These are phyloP conservation scores for Furcifer pardalis DNA, from an alignment of 2,797 vertebrate genomes.

Conservation along the genomic window DNA sequence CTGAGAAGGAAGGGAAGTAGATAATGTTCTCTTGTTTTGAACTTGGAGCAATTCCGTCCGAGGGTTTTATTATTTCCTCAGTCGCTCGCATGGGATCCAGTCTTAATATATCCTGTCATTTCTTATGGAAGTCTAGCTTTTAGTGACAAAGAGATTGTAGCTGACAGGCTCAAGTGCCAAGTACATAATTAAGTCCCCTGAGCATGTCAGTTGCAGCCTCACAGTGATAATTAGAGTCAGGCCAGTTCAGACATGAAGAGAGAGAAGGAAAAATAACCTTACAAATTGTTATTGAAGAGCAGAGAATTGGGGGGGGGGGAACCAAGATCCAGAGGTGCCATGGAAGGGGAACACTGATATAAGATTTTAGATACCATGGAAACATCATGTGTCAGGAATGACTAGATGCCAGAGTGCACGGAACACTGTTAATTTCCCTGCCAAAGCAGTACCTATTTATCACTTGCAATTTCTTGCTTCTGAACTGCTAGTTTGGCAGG, in stretches of 20 bases:
- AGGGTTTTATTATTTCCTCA: conserved; percentile 28
- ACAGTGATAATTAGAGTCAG: conserved; percentile 55
- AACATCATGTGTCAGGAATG: too few relatives aligned
- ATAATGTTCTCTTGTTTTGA: conserved; percentile 42
- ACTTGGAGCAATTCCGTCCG: conserved; percentile 42
- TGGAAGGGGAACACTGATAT: too few relatives aligned
- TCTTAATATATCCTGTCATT: conserved; percentile 55
- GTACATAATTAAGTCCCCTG: conserved; percentile 63
- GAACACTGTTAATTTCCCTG: too few relatives aligned
- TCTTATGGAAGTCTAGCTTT: conserved; percentile 55
- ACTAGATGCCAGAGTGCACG: too few relatives aligned
- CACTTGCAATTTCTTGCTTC: too few relatives aligned
- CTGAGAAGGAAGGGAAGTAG: conserved; percentile 1
- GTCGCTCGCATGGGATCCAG: conserved; percentile 52
- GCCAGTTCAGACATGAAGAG: conserved; percentile 50
- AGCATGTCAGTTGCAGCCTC: conserved; percentile 51
- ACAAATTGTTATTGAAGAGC: background rate
- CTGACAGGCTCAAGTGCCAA: conserved; percentile 60
- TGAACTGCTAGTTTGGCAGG: too few relatives aligned
- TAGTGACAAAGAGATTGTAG: conserved; percentile 64
- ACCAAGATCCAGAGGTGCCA: too few relatives aligned
- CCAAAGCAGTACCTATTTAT: too few relatives aligned
- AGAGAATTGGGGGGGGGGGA: background rate
- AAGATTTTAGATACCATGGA: too few relatives aligned
- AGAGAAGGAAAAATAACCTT: conserved; percentile 21